phyloP scores from a whole-genome alignment of 2,113 vertebrate genomes.

The Castor canadensis region DNA sequence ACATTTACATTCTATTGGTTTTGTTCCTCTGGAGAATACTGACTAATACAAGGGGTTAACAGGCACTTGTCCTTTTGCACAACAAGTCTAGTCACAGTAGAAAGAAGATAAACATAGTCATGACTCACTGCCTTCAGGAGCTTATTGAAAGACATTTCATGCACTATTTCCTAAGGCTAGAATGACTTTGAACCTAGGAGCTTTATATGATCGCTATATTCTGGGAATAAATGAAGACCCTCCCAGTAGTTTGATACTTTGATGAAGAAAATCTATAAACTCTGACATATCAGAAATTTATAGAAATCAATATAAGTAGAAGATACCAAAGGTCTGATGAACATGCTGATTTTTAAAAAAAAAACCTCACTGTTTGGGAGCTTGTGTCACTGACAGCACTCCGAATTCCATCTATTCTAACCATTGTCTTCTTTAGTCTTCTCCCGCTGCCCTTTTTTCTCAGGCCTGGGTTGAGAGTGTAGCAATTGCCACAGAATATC shows the following conservation, averaged over 20 bases:
- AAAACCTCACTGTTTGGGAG: background rate
- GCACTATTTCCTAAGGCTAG: background rate
- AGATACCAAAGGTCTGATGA: background rate
- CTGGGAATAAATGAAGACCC: background rate
- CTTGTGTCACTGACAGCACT: background rate
- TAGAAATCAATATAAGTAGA: background rate
- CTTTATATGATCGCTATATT: background rate
- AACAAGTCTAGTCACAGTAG: background rate
- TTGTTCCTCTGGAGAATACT: too few species aligned
- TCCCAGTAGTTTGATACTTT: background rate
- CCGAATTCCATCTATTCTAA: background rate
- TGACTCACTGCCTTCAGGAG: background rate
- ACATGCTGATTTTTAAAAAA: background rate
- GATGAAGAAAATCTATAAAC: slow-evolving; percentile 17
- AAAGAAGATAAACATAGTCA: background rate
- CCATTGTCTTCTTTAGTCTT: background rate
- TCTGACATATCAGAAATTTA: background rate
- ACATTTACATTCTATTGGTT: too few species aligned
- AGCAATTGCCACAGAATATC: background rate
- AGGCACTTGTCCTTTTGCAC: background rate
- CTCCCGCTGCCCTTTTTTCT: background rate
- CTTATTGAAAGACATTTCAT: background rate
- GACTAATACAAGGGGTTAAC: background rate
- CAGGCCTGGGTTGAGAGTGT: background rate
- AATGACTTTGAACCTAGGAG: background rate